Evolutionary conservation across 2,113 vertebrate species (phyloP).

Genomic region (Balaenoptera acutorostrata): DNA sequence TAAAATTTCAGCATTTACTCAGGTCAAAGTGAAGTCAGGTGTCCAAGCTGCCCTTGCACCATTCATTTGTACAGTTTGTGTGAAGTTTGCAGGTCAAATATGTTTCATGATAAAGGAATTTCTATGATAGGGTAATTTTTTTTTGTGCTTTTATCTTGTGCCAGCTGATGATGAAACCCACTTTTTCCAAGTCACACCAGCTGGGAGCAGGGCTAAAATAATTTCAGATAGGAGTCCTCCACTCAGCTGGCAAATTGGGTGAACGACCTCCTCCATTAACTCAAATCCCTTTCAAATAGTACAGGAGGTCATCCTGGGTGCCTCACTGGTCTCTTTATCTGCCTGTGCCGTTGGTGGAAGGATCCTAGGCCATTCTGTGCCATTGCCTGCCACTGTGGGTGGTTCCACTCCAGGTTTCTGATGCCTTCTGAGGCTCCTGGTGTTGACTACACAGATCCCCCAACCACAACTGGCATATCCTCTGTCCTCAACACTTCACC

Average conservation of each 20-base stretch:
- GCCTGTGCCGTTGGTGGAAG: not conserved
- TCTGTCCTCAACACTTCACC: not conserved
- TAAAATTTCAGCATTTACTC: not conserved
- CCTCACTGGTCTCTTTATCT: not conserved
- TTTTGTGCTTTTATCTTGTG: not conserved
- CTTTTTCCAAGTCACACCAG: not conserved
- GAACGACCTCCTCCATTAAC: not conserved
- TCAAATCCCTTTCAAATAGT: not conserved
- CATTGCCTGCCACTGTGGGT: not conserved
- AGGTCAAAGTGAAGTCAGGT: slow-evolving; percentile 8
- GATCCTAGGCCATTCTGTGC: not conserved
- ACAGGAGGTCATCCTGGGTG: not conserved
- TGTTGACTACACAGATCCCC: not conserved
- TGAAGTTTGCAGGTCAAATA: not conserved
- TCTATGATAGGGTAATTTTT: not conserved
- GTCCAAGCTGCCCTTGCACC: not conserved
- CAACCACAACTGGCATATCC: not conserved
- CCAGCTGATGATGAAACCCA: not conserved
- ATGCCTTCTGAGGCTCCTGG: not conserved
- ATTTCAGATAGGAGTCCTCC: not conserved
- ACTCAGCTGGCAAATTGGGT: not conserved
- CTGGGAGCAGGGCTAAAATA: not conserved
- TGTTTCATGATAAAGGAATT: not conserved
- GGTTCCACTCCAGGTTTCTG: not conserved
- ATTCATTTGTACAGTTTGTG: not conserved